Evolutionary conservation across 1,140 invertebrate genomes (phyloP).

Genomic region (Leguminivora glycinivorella): DNA sequence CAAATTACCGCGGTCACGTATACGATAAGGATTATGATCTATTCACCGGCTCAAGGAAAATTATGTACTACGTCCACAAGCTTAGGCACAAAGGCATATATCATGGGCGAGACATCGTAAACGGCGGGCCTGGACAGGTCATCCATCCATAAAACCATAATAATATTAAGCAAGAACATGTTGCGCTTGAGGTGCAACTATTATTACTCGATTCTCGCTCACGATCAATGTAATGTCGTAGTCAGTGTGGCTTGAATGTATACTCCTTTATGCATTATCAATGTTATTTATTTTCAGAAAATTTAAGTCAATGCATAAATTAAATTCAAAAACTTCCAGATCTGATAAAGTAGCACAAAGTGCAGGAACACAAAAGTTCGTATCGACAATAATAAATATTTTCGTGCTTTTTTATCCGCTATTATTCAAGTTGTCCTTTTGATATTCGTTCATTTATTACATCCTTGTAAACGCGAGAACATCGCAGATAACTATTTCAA

Average conservation of each 20-base stretch:
- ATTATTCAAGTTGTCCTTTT: too few species aligned
- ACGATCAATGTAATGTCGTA: not conserved
- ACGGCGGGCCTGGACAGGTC: conserved; percentile 20
- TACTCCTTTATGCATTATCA: too few species aligned
- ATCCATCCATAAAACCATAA: conserved; percentile 28
- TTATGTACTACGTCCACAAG: conserved; percentile 11
- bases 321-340: too few species aligned
- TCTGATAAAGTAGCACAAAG: too few species aligned
- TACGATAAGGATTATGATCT: conserved; percentile 19
- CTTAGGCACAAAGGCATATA: conserved; percentile 11
- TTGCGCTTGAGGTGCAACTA: not conserved
- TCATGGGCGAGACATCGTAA: conserved; percentile 17
- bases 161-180: conserved; percentile 8
- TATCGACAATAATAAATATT: too few species aligned
- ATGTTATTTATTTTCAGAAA: too few species aligned
- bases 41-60: conserved; percentile 15
- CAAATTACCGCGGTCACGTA: conserved; percentile 17
- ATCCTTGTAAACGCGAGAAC: too few species aligned
- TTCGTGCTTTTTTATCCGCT: too few species aligned
- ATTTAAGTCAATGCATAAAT: too few species aligned
- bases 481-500: not conserved
- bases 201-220: not conserved
- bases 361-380: too few species aligned
- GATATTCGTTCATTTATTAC: not conserved
- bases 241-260: too few species aligned